These are phyloP conservation scores for Eulemur macaco DNA, from an alignment of 2,113 vertebrate species.

Conservation along the genomic window DNA sequence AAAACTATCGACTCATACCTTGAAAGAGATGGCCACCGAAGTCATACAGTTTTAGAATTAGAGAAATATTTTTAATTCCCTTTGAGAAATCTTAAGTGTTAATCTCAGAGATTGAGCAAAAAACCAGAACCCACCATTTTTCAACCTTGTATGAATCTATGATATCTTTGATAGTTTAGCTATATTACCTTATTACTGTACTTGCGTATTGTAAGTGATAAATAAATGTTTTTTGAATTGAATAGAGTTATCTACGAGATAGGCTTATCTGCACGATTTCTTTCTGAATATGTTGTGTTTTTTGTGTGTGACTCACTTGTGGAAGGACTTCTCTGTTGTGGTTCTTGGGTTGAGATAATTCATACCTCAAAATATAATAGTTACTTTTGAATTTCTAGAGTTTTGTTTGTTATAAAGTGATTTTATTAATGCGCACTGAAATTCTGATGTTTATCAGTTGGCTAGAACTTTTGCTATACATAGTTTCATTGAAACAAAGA, in stretches of 20 bases:
- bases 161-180: background rate
- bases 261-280: background rate
- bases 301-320: background rate
- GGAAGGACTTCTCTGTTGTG: background rate
- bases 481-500: background rate
- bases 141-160: background rate
- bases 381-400: background rate
- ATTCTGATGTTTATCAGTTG: background rate
- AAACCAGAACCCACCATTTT: background rate
- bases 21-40: background rate
- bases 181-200: background rate
- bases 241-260: background rate
- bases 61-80: background rate
- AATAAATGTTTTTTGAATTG: background rate
- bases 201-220: background rate
- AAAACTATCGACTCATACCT: background rate
- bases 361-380: background rate
- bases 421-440: background rate
- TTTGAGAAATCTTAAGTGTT: background rate
- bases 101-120: background rate
- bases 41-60: background rate
- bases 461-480: background rate
- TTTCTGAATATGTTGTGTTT: background rate
- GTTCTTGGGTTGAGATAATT: background rate
- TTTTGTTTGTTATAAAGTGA: background rate